These are phyloP conservation scores for Neodon shergylaensis DNA, from an alignment of 2,113 vertebrate species.

Conservation along the genomic window DNA sequence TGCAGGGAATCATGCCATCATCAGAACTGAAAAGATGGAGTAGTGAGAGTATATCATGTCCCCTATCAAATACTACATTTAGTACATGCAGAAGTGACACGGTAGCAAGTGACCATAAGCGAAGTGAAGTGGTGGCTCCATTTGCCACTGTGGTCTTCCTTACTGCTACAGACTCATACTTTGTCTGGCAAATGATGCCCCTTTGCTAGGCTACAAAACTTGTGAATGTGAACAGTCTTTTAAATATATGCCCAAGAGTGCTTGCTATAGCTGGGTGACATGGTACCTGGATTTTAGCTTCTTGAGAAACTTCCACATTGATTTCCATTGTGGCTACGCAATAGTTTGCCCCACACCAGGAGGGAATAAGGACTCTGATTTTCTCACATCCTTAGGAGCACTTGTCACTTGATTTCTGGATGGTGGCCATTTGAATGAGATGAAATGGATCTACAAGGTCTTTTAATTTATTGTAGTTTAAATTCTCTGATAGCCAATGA, in stretches of 20 bases:
- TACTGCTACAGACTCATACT: not conserved
- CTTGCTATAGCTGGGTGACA: not conserved
- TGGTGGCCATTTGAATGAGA: not conserved
- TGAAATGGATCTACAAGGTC: not conserved
- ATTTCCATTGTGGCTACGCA: not conserved
- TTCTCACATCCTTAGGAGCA: no score
- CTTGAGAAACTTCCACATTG: not conserved
- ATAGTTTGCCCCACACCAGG: not conserved
- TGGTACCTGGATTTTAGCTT: not conserved
- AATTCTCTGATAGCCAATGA: not conserved
- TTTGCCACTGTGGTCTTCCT: not conserved
- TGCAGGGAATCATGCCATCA: not conserved
- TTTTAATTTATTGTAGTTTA: not conserved
- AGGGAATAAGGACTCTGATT: no score
- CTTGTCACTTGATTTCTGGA: not conserved
- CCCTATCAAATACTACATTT: not conserved
- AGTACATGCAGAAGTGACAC: not conserved
- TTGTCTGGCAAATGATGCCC: not conserved
- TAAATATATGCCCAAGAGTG: no score
- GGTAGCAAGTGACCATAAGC: not conserved
- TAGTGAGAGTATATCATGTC: not conserved
- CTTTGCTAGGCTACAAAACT: not conserved
- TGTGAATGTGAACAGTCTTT: not conserved
- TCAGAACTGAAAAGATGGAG: not conserved
- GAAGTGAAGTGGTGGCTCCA: not conserved